Evolutionary conservation across 2,888 invertebrate genomes (phyloP), one percentile per base, ranked within the genome.

Genomic region (Tyria jacobaeae): DNA sequence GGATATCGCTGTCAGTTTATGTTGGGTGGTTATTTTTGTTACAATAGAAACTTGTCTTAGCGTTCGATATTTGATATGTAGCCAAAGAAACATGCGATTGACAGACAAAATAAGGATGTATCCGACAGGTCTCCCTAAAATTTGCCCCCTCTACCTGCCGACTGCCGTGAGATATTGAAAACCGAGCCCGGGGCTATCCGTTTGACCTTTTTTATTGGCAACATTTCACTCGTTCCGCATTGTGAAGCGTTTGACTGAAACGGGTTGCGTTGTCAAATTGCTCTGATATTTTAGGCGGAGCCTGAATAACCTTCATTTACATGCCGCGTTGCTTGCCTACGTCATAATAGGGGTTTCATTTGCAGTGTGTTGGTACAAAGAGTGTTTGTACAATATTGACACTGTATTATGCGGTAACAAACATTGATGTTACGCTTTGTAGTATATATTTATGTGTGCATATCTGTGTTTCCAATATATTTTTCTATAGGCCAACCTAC

Each of bases 171-270:
- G 89, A 92, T 91, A 92, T 92, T 91, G 90, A 91, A 90, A 91
- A 90, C 89, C 85, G 85, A 83, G 86, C 87, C 84, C 80, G 71
- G 72, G 83, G 87, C 89, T 79, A 88, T 88, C 81, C 86, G 86
- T 89, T 89, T 88, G 90, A 90, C 90, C 91, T 89, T 91, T 90
- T 91, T 90, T 90, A 90, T 90, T 89, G 89, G 88, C 85, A 88
- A 90, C 90, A 91, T 92, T 90, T 91, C 89, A 91, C 90, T 88
- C 85, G 89, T 86, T 87, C 85, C 87, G 85, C 89, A 86, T 89
- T 90, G 89, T 90, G 87, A 85, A 86, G 81, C 86, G 83, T 83
- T 85, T 85, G 83, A 86, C 84, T 87, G 84, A 85, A 87, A 85
- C 85, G 86, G 87, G 85, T 85, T 84, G 84, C 84, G 86, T 87